phyloP scores from a whole-genome alignment of 2,888 invertebrate species.

The Neoaliturus tenellus region DNA sequence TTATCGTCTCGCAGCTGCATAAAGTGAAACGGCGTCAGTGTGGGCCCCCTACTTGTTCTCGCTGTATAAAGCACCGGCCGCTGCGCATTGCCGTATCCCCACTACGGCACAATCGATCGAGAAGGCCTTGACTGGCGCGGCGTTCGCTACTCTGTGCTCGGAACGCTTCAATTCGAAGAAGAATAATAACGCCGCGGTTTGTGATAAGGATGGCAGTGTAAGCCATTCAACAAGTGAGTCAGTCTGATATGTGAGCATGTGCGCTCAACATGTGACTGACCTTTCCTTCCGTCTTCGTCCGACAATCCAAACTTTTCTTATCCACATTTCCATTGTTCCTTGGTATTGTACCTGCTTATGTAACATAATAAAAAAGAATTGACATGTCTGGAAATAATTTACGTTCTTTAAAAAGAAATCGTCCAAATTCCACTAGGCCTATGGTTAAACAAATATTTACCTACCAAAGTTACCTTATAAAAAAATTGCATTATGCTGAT shows the following conservation, averaged over 20 bases:
- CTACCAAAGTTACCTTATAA: no score
- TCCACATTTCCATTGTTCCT: neutral
- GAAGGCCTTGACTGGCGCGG: constrained; percentile 52
- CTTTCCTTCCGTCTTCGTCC: constrained; percentile 18
- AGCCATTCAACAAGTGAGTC: constrained; percentile 61
- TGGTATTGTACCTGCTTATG: neutral
- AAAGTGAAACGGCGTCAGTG: constrained; percentile 70
- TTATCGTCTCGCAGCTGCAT: constrained; percentile 75
- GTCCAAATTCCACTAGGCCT: no score
- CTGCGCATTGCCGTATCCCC: constrained; percentile 60
- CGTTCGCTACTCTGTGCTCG: constrained; percentile 6
- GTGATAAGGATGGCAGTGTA: constrained; percentile 59
- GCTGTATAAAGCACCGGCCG: constrained; percentile 61
- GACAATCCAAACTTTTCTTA: constrained; percentile 21
- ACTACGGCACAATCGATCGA: constrained; percentile 55
- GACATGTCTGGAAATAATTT: no score
- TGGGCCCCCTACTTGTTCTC: constrained; percentile 62
- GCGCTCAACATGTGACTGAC: constrained; percentile 55
- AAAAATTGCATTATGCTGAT: no score
- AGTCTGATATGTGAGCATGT: constrained; percentile 50
- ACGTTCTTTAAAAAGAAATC: no score
- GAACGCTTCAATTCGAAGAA: constrained; percentile 58
- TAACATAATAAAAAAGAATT: neutral
- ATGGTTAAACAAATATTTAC: no score
- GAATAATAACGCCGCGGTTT: constrained; percentile 58